Conservation (phyloP, 92 coral and sea anemone genomes). For the Siderastrea siderea region DNA sequence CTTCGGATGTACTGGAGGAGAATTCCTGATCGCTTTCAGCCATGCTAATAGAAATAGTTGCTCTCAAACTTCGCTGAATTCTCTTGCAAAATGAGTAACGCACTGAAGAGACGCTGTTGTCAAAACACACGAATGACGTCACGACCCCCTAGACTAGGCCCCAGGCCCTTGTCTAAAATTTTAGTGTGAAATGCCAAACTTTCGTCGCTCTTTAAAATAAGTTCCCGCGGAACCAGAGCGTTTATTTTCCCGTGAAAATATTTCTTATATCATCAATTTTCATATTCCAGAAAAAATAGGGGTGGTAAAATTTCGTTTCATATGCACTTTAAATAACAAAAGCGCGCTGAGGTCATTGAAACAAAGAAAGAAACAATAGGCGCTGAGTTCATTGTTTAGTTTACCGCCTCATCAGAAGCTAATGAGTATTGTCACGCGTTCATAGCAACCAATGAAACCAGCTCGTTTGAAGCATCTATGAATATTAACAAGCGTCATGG, state of each 20-base stretch:
- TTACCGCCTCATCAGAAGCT: too few species aligned
- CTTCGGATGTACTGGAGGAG: neutral
- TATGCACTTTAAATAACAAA: slow-evolving; percentile 1
- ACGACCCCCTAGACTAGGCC: neutral
- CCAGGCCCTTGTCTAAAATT: slow-evolving; percentile 3
- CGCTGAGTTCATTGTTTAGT: too few species aligned
- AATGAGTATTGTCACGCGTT: too few species aligned
- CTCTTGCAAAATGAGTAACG: neutral
- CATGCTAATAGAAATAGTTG: neutral
- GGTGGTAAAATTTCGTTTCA: slow-evolving; percentile 6
- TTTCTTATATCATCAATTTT: neutral
- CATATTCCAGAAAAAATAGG: neutral
- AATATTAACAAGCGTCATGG: too few species aligned
- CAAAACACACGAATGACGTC: neutral
- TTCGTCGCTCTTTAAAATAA: slow-evolving; percentile 2
- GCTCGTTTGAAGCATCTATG: too few species aligned
- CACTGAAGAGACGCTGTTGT: neutral
- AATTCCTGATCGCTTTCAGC: neutral
- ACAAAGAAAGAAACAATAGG: too few species aligned
- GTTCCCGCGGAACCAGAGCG: neutral
- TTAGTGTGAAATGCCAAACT: neutral
- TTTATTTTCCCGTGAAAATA: neutral
- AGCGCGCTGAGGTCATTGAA: too few species aligned
- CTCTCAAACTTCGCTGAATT: neutral
- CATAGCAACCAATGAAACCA: too few species aligned